Conservation (phyloP, 1,140 invertebrate genomes). For the Habropoda laboriosa region DNA sequence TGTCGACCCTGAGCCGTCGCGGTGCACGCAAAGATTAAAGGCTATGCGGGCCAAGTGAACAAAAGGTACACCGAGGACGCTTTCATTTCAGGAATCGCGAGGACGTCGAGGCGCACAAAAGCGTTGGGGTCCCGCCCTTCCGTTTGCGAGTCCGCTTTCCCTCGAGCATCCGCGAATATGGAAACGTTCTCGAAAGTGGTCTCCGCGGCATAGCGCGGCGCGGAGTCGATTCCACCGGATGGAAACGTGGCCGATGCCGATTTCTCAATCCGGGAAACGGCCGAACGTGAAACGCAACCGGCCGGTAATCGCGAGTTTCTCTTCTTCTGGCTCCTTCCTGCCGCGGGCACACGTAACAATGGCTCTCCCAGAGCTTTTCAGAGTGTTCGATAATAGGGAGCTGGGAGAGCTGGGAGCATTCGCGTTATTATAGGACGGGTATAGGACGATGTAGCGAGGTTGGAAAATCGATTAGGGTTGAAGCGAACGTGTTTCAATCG, state of each 20-base stretch:
- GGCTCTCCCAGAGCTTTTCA: neutral
- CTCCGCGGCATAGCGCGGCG: too few relatives aligned
- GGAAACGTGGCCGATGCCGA: constrained; percentile 48
- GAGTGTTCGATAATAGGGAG: neutral
- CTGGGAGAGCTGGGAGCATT: too few relatives aligned
- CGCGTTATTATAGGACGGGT: too few relatives aligned
- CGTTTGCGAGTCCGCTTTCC: constrained; percentile 29
- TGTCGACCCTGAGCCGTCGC: constrained; percentile 31
- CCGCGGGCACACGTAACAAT: constrained; percentile 28
- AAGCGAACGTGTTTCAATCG: too few relatives aligned
- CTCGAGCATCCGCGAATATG: constrained; percentile 12
- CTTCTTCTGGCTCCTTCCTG: constrained; percentile 43
- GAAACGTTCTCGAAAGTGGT: constrained; percentile 42
- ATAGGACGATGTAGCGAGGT: too few relatives aligned
- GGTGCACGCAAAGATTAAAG: constrained; percentile 57
- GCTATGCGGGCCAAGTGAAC: constrained; percentile 45
- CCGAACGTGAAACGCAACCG: constrained; percentile 48
- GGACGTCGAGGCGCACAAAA: neutral
- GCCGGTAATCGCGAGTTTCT: constrained; percentile 54
- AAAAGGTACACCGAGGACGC: constrained; percentile 51
- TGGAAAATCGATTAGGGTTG: too few relatives aligned
- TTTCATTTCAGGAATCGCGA: constrained; percentile 44
- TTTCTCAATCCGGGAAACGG: constrained; percentile 63
- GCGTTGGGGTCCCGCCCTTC: constrained; percentile 30
- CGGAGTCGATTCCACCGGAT: constrained; percentile 56